phyloP scores from a whole-genome alignment of 2,888 invertebrate genomes.

The Scrobipalpa atriplicella region DNA sequence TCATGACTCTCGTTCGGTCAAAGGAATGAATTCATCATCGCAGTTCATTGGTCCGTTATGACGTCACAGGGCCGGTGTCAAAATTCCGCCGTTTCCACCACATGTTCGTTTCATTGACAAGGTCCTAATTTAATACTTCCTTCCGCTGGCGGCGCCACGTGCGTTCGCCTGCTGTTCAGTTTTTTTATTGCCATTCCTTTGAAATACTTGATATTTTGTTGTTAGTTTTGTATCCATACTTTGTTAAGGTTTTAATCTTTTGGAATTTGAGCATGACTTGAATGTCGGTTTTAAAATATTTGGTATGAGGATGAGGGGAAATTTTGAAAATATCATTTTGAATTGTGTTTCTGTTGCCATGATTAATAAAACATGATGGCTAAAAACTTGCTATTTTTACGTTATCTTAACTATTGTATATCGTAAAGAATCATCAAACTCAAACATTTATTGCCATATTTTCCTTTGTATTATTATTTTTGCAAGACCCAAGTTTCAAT shows the following conservation, averaged over 20 bases:
- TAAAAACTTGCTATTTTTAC: too few relatives aligned
- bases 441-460: background rate
- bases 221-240: slow-evolving; percentile 1
- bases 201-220: slow-evolving; percentile 6
- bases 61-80: slow-evolving; percentile 17
- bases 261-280: slow-evolving; percentile 7
- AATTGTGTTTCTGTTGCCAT: background rate
- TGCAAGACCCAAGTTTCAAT: slow-evolving; percentile 1
- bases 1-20: background rate
- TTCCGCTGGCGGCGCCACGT: slow-evolving; percentile 62
- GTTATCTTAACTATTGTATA: too few relatives aligned
- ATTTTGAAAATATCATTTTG: background rate
- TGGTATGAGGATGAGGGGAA: background rate
- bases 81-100: slow-evolving; percentile 32
- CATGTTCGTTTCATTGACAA: slow-evolving; percentile 49
- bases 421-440: too few relatives aligned
- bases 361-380: too few relatives aligned
- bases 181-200: slow-evolving; percentile 13
- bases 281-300: background rate
- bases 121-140: slow-evolving; percentile 57
- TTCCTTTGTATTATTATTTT: background rate
- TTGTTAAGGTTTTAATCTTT: background rate
- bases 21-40: background rate
- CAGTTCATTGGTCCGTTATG: slow-evolving; percentile 10
- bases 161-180: slow-evolving; percentile 34